Evolutionary conservation across 2,888 invertebrate genomes (phyloP).

Genomic region (Imbricaverruca yamaguchii): DNA sequence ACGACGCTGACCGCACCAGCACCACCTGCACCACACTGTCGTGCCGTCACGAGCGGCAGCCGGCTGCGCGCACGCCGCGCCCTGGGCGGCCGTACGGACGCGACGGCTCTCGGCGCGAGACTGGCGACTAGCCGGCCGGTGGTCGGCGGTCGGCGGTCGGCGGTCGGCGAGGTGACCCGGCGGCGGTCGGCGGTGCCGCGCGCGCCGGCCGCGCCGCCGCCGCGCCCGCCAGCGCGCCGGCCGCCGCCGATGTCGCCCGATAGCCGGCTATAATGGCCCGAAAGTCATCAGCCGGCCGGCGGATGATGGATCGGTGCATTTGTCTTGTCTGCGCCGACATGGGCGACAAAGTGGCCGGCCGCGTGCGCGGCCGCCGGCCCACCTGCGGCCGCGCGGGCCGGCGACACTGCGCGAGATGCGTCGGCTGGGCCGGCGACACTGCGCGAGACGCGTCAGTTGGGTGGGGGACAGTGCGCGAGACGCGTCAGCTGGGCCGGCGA

Average conservation of each 20-base stretch:
- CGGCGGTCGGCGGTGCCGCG: too few relatives aligned
- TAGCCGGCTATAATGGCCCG: conserved; percentile 9
- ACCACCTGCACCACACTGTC: not conserved
- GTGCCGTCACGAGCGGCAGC: not conserved
- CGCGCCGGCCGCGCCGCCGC: not conserved
- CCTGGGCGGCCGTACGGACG: too few relatives aligned
- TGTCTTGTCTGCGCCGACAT: not conserved
- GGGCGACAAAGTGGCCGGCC: conserved; percentile 11
- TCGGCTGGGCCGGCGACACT: too few relatives aligned
- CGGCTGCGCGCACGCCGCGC: not conserved
- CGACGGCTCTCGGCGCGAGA: not conserved
- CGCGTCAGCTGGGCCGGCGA: too few relatives aligned
- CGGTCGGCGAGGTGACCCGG: not conserved
- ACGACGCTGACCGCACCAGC: not conserved
- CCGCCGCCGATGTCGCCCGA: not conserved
- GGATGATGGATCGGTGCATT: conserved; percentile 11
- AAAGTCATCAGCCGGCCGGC: not conserved
- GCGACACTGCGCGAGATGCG: too few relatives aligned
- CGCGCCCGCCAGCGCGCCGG: not conserved
- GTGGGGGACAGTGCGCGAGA: too few relatives aligned
- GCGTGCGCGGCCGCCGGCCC: not conserved
- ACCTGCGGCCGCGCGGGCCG: not conserved
- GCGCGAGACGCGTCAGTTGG: too few relatives aligned
- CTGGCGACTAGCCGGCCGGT: not conserved
- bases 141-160: not conserved